These are phyloP conservation scores for Astreopora myriophthalma DNA, from an alignment of 64 coral and sea anemone genomes.

Conservation along the genomic window DNA sequence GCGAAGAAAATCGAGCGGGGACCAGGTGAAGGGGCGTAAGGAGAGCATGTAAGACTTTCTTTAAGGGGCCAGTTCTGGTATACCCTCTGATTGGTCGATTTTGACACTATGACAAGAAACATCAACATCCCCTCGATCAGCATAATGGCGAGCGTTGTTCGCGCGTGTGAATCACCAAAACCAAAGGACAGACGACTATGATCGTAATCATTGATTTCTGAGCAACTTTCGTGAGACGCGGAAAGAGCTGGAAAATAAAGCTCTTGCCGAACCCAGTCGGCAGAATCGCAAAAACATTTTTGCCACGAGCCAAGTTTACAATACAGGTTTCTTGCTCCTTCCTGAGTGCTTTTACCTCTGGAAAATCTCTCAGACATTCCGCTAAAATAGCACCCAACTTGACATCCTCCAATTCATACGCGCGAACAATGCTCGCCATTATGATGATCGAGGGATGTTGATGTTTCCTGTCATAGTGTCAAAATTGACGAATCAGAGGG, in stretches of 20 bases:
- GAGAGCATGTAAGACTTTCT: neutral
- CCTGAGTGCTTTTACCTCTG: neutral
- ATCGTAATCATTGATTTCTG: neutral
- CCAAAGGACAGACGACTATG: too few relatives aligned
- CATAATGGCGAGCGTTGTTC: neutral
- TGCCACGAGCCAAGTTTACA: neutral
- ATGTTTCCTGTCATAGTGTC: neutral
- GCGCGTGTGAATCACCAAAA: neutral
- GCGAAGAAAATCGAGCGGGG: neutral
- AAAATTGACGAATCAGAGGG: neutral
- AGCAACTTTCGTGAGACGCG: neutral
- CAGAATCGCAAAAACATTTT: conserved; percentile 1
- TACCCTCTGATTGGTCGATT: neutral
- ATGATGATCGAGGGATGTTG: neutral
- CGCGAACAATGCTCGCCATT: neutral
- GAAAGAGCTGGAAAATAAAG: neutral
- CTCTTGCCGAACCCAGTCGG: neutral
- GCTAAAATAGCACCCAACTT: neutral
- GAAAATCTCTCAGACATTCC: conserved; percentile 12
- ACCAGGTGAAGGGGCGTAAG: neutral
- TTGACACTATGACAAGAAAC: neutral
- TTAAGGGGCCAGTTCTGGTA: neutral
- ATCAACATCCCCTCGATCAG: neutral
- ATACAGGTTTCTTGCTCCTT: conserved; percentile 10
- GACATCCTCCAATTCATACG: neutral